phyloP scores from a whole-genome alignment of 1,140 invertebrate species.

The Leptinotarsa defecta region DNA sequence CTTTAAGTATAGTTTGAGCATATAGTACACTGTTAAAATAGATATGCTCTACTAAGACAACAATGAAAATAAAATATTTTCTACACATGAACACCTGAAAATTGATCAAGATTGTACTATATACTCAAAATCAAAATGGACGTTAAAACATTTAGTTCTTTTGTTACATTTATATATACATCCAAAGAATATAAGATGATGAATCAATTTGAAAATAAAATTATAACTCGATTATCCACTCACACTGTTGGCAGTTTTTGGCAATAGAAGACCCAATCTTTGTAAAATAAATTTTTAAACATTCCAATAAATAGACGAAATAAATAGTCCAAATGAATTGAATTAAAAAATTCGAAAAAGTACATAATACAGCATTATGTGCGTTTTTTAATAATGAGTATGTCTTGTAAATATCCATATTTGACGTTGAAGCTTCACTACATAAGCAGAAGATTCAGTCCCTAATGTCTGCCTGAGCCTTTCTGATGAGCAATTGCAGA shows the following conservation, averaged over 20 bases:
- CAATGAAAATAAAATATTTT: slow-evolving; percentile 32
- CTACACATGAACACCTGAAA: slow-evolving; percentile 27
- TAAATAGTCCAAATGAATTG: neutral
- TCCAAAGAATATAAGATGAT: slow-evolving; percentile 36
- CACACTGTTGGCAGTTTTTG: slow-evolving; percentile 54
- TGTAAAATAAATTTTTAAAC: slow-evolving; percentile 13
- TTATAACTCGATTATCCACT: slow-evolving; percentile 31
- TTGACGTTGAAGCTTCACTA: slow-evolving; percentile 34
- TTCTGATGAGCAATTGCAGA: slow-evolving; percentile 34
- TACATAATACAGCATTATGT: slow-evolving; percentile 33
- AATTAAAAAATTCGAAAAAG: slow-evolving; percentile 17
- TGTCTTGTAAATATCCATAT: slow-evolving; percentile 29
- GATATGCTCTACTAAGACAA: slow-evolving; percentile 26
- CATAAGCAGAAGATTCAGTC: slow-evolving; percentile 50
- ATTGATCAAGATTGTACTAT: slow-evolving; percentile 41
- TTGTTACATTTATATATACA: slow-evolving; percentile 48
- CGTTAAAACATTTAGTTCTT: slow-evolving; percentile 50
- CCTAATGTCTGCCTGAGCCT: slow-evolving; percentile 37
- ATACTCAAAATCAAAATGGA: slow-evolving; percentile 48
- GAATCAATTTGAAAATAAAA: slow-evolving; percentile 37
- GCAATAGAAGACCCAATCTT: slow-evolving; percentile 50
- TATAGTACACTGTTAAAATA: slow-evolving; percentile 44
- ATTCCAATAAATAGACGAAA: neutral
- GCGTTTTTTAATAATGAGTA: slow-evolving; percentile 38
- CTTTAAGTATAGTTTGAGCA: slow-evolving; percentile 51